Conservation (phyloP, 1,140 invertebrate species). For the Drosophila tsacasi region DNA sequence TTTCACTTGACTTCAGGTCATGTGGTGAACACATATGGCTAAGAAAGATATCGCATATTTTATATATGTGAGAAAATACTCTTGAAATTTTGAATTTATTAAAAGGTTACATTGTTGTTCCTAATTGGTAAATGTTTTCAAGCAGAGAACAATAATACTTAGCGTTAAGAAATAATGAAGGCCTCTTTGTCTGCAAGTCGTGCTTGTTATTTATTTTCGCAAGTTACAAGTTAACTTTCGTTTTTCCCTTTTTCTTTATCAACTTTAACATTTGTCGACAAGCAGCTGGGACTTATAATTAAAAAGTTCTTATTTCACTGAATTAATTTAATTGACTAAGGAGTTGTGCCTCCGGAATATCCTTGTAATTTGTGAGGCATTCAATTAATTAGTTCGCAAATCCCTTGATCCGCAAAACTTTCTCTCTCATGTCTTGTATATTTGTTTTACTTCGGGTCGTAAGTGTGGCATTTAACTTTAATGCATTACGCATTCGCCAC, state of each 20-base stretch:
- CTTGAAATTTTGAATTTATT: neutral
- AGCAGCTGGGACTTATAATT: neutral
- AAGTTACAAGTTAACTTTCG: neutral
- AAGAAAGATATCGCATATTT: neutral
- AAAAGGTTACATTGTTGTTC: neutral
- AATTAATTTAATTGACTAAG: slow-evolving; percentile 18
- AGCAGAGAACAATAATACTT: neutral
- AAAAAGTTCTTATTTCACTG: slow-evolving; percentile 1
- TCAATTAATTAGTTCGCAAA: slow-evolving; percentile 14
- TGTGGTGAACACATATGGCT: neutral
- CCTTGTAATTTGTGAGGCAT: slow-evolving; percentile 6
- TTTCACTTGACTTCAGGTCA: neutral
- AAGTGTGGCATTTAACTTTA: slow-evolving; percentile 31
- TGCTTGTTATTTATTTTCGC: neutral
- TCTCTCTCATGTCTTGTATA: slow-evolving; percentile 2
- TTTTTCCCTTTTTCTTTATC: neutral
- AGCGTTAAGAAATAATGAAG: neutral
- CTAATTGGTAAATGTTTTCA: neutral
- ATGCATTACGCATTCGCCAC: slow-evolving; percentile 51
- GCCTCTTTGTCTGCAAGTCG: neutral
- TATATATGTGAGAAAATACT: neutral
- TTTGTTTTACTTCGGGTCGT: slow-evolving; percentile 3
- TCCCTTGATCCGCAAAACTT: neutral
- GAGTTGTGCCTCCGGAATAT: neutral
- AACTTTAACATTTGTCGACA: neutral